Evolutionary conservation across 2,888 invertebrate genomes (phyloP).

Genomic region (Rhorus exstirpatorius): DNA sequence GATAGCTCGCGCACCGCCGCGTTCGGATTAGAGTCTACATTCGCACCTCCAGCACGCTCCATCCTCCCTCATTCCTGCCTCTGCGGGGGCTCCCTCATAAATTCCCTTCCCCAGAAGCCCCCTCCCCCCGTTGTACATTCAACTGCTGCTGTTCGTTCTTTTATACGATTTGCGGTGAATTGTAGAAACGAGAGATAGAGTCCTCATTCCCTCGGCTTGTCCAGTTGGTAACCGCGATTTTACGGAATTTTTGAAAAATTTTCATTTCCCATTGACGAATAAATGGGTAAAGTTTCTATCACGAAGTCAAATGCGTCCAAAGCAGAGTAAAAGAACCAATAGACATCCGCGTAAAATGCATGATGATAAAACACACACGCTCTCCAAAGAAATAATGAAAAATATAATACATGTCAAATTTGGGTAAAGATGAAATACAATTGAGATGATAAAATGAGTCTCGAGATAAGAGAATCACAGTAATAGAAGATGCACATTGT

Average conservation of each 20-base stretch:
- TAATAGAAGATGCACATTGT: conserved; percentile 29
- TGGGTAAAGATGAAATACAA: background rate
- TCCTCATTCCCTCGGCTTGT: conserved; percentile 2
- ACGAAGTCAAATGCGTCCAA: background rate
- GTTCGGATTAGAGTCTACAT: conserved; percentile 84
- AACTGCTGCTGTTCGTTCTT: conserved; percentile 56
- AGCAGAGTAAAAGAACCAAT: no score
- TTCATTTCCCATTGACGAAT: background rate
- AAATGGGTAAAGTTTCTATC: background rate
- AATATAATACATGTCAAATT: no score
- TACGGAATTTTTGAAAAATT: background rate
- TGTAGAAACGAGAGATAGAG: conserved; percentile 4
- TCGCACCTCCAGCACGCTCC: conserved; percentile 80
- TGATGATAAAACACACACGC: no score
- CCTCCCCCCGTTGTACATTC: conserved; percentile 68
- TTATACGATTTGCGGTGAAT: conserved; percentile 39
- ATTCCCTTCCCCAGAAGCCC: conserved; percentile 24
- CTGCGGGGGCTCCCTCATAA: conserved; percentile 43
- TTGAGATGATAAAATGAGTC: background rate
- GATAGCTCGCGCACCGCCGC: conserved; percentile 82
- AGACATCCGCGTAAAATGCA: no score
- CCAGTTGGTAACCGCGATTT: conserved; percentile 26
- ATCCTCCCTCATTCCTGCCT: conserved; percentile 56
- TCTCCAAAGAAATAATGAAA: no score
- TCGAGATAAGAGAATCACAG: background rate